phyloP scores from a whole-genome alignment of 2,113 vertebrate species.

The Mystacornis crossleyi region DNA sequence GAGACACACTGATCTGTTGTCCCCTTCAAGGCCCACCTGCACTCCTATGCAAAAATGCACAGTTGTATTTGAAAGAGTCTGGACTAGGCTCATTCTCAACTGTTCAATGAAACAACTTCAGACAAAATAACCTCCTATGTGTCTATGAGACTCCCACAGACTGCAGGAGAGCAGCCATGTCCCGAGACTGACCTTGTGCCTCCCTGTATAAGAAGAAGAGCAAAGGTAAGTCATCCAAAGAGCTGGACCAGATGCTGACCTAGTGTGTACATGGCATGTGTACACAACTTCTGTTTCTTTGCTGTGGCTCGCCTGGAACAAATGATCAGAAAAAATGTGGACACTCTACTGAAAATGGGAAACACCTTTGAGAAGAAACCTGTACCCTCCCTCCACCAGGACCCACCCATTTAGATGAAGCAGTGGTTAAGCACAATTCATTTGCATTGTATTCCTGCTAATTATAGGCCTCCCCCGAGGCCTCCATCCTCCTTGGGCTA shows the following conservation, averaged over 20 bases:
- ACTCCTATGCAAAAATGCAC: neutral
- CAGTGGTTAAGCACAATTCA: neutral
- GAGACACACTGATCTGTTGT: neutral
- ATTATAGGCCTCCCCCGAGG: neutral
- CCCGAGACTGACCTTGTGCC: neutral
- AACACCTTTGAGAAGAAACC: neutral
- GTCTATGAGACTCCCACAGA: neutral
- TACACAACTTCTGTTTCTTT: neutral
- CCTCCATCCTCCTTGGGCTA: neutral
- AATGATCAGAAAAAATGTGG: neutral
- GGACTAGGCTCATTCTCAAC: neutral
- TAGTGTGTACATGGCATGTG: neutral
- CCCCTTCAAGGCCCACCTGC: neutral
- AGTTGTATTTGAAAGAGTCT: neutral
- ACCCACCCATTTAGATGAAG: neutral
- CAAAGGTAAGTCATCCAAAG: neutral
- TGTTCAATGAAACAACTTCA: neutral
- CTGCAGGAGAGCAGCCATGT: rapidly evolving
- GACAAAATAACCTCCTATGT: neutral
- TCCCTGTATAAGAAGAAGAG: neutral
- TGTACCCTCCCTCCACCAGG: neutral
- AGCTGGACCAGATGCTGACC: neutral
- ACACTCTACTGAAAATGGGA: neutral
- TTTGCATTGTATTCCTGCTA: neutral
- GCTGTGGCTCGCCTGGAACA: neutral